Percentiles rank a stretch among this genome's conserved stretches.
Conservation (phyloP, 2,113 vertebrate species). For the Petrocephalus microphthalmus region DNA sequence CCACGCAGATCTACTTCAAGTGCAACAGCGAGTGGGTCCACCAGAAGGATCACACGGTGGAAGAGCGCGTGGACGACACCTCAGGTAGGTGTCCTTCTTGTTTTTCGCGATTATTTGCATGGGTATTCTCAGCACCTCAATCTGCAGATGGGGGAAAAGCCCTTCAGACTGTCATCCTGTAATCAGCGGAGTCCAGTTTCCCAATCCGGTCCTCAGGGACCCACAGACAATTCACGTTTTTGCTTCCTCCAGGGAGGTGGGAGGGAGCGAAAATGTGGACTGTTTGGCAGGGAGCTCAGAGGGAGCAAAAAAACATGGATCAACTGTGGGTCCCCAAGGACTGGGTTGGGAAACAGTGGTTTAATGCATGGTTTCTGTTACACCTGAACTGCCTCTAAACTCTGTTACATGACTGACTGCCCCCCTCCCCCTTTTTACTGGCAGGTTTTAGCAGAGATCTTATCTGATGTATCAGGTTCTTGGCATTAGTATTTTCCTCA, state of each 20-base stretch:
- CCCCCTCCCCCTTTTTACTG: background rate
- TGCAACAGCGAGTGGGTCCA: conserved; percentile 99
- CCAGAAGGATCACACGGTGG: conserved; percentile 93
- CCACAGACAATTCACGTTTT: background rate
- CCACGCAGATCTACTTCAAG: conserved; percentile 98
- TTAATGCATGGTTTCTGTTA: background rate
- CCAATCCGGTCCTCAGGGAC: background rate
- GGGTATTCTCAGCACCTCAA: background rate
- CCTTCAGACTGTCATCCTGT: background rate
- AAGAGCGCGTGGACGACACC: conserved; percentile 89
- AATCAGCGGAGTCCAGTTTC: background rate
- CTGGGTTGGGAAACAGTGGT: background rate
- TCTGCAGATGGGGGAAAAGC: background rate
- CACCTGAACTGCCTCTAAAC: background rate
- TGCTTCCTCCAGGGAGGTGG: background rate
- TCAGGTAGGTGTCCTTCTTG: conserved; percentile 68
- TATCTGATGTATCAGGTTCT: background rate
- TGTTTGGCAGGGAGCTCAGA: background rate
- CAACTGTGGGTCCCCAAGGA: background rate
- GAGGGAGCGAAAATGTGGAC: background rate
- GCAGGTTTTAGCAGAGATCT: background rate
- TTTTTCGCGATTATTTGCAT: background rate
- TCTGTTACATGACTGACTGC: background rate
- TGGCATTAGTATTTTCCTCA: background rate
- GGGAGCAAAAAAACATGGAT: background rate